Evolutionary conservation across 1,140 invertebrate genomes (phyloP).

Genomic region (Alviniconcha marisindica): DNA sequence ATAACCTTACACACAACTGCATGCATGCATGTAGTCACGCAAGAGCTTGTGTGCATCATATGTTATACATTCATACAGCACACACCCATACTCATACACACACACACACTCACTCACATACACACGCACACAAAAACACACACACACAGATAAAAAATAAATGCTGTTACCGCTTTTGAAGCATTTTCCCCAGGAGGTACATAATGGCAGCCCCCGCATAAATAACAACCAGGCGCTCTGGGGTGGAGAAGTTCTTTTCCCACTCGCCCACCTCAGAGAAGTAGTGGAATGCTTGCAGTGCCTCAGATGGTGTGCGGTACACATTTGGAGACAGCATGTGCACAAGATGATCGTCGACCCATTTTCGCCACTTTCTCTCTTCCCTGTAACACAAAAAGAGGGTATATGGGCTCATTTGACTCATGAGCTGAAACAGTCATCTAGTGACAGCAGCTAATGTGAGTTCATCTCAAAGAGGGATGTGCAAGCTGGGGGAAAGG

Average conservation of each 20-base stretch:
- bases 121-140: not conserved
- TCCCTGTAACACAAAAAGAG: conserved; percentile 84
- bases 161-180: conserved; percentile 91
- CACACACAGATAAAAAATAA: conserved; percentile 8
- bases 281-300: conserved; percentile 76
- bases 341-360: conserved; percentile 94
- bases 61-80: no score
- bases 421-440: no score
- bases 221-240: conserved; percentile 92
- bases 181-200: conserved; percentile 92
- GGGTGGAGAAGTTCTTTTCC: conserved; percentile 90
- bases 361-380: conserved; percentile 95
- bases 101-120: not conserved
- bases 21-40: no score
- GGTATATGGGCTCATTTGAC: no score
- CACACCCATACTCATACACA: no score
- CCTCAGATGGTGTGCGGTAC: conserved; percentile 90
- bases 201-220: conserved; percentile 95
- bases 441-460: no score
- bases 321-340: conserved; percentile 98
- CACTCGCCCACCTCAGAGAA: conserved; percentile 88
- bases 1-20: no score
- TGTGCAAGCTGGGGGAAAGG: no score
- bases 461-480: no score
- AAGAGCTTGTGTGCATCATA: no score